Base-by-base conservation (phyloP, 2,888 invertebrate species). In the Byasa hedistus region DNA sequence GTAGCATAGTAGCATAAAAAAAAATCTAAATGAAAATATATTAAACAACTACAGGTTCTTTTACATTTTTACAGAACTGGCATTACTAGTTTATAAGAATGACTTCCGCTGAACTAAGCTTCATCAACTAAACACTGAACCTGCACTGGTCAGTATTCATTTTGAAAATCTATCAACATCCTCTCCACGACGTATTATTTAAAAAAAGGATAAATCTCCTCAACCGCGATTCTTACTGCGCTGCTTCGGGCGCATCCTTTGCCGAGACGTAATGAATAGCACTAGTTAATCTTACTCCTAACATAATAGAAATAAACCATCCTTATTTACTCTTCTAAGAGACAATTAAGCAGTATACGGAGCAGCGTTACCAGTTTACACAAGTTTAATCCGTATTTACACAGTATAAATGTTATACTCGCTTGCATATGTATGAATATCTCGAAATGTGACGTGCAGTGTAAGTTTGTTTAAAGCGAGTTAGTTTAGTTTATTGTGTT, bases 251-350 rank as follows among this genome's bases (percentile, higher is more conserved):
- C 8, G 52, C 39, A 61, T 5, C 39, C 39, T n/a, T 7, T 12
- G 23, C 19, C 3, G 57, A 61, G 32, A 52, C 27, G 8, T 57
- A 61, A 65, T 52, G 57, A 61, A 65, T 61, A 36, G 61, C 57
- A 12, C 32, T 32, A 56, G 36, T 65, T 65, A 61, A 65, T 65
- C 65, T 65, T 61, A 51, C 60, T 61, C 61, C 32, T 22, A 65
- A 23, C 52, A 65, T 64, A 59, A 64, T 61, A 61, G 61, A 51
- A 57, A 61, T 61, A 65, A 61, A 57, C 57, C 61, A 39, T 61
- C 57, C 36, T 36, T 65, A 51, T 65, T 61, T 65, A 61, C 65
- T 61, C 65, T 52, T 65, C 60, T 60, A 56, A 56, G 48, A 57
- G 57, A 61, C 61, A 65, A 65, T 65, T 61, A 65, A 65, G 23